Base-by-base conservation (phyloP, 1,140 invertebrate genomes). In the Brachionus manjavacas region DNA sequence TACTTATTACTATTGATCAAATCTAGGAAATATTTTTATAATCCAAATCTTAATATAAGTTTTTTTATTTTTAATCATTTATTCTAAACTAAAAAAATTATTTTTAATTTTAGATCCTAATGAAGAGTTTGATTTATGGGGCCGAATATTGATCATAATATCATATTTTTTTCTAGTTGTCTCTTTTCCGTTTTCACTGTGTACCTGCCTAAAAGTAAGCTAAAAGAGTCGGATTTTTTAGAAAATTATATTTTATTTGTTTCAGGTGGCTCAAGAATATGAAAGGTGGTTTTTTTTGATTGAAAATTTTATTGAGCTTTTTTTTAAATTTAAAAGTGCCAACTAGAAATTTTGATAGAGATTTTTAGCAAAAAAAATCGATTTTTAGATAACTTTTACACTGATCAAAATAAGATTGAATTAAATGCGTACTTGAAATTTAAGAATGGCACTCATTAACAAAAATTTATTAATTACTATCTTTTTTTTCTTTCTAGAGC, bases 201-300 rank as follows among this genome's bases (percentile, higher is more conserved):
- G 79, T 55, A 68, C 64, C 28, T 81, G 79, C 9, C 20, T 81
- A 16, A 60, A 68, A 14, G 79, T 81, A 81, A 81, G 14, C 12
- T 64, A 25, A 4, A 31, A 64, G 39, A 11, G 6, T 28, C 55
- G 11, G 9, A 46, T 68, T 68, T 39, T 60, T 64, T 25, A 35
- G 9, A 81, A 55, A 4, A 11, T 41, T 43, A 46, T 14, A 49
- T 11, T 14, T 1, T 76, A 31, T 76, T 9, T 84, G 52, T 85
- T 85, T 9, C 85, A 88, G 88, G 86, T 88, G 55, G 87, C 88
- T 8, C 87, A 87, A 85, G 88, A 88, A 86, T 89, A 88, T 86
- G 88, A 89, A 79, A 74, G 88, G 79, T 81, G 66, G 28, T 6
- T 60, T 20, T 9, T 74, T 74, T 0, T 4, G n/a, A n/a, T n/a